phyloP scores from a whole-genome alignment of 2,888 invertebrate species.

The Cheilosia urbana region DNA sequence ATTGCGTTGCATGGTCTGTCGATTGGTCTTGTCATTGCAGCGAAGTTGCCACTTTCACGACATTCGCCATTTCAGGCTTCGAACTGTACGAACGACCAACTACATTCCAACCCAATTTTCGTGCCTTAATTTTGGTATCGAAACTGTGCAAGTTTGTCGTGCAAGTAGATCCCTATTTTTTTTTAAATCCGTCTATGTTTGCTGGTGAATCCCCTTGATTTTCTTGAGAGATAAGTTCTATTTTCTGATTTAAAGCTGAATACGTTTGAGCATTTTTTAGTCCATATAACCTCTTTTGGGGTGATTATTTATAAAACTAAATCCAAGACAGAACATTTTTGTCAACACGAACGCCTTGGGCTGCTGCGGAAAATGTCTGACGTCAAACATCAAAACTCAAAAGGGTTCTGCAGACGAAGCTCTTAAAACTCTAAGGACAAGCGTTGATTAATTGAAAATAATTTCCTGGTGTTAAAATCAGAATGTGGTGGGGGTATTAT shows the following conservation, averaged over 20 bases:
- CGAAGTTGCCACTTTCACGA: no score
- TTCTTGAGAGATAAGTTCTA: no score
- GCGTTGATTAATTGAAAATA: slow-evolving; percentile 70
- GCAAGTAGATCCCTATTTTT: no score
- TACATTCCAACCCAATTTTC: no score
- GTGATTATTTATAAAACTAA: not conserved
- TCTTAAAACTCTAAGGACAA: slow-evolving; percentile 52
- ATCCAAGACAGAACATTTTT: slow-evolving; percentile 3
- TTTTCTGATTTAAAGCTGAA: not conserved
- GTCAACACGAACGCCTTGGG: slow-evolving; percentile 17
- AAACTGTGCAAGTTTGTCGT: no score
- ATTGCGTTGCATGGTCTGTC: no score
- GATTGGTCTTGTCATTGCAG: no score
- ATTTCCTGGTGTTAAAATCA: slow-evolving; percentile 55
- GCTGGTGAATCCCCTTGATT: no score
- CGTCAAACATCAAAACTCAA: slow-evolving; percentile 54
- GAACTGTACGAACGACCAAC: not conserved
- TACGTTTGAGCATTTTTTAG: not conserved
- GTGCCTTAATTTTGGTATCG: no score
- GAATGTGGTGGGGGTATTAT: not conserved
- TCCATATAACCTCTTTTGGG: not conserved
- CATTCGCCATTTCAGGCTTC: not conserved
- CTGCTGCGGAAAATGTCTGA: slow-evolving; percentile 48
- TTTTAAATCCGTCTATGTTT: no score
- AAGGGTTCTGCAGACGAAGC: slow-evolving; percentile 16